Base-by-base conservation (phyloP, 2,888 invertebrate species). In the Conus canariensis region DNA sequence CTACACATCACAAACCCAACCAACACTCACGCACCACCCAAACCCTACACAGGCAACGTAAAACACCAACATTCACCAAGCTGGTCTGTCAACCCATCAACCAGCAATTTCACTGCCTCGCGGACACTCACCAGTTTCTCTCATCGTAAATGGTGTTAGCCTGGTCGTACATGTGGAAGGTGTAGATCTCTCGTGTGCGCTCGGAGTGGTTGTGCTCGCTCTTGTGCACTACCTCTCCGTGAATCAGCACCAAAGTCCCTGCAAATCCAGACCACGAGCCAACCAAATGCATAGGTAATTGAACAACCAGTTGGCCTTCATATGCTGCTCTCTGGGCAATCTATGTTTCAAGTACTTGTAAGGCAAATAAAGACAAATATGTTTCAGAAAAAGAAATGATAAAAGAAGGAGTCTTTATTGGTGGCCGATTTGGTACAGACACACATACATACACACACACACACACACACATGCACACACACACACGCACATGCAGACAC, bases 181-280 rank as follows among this genome's bases (percentile, higher is more conserved):
- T 99, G 96, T 99, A 99, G 0, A 98, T 98, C 94, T 98, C 98
- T 67, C 99, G 97, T n/a, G 98, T 98, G 92, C 97, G 97, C 4
- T 97, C 96, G 0, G 99, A 99, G 91, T 97, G 77, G 96, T 99
- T 99, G 14, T 97, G 97, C 88, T 98, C 98, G 95, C 99, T 99
- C 95, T 98, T 98, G 96, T 99, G 99, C 0, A 99, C 98, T 0
- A 99, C 98, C 95, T 98, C 97, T 0, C 99, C 99, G 95, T 99
- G 98, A 91, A 99, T 98, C 77, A 99, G 96, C 88, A 99, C 97
- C 93, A 98, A 98, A 3, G 98, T 97, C 82, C 99, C 99, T 95
- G 82, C 22, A 90, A 67, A 7, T 45, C 10, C 14, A 80, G 8
- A 22, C 45, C 45, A 45, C 3, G 45, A 45, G 45, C 45, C 45